Evolutionary conservation across 2,888 invertebrate species (phyloP), one percentile per base, ranked within the genome.

Genomic region (Tachystola acroxantha): DNA sequence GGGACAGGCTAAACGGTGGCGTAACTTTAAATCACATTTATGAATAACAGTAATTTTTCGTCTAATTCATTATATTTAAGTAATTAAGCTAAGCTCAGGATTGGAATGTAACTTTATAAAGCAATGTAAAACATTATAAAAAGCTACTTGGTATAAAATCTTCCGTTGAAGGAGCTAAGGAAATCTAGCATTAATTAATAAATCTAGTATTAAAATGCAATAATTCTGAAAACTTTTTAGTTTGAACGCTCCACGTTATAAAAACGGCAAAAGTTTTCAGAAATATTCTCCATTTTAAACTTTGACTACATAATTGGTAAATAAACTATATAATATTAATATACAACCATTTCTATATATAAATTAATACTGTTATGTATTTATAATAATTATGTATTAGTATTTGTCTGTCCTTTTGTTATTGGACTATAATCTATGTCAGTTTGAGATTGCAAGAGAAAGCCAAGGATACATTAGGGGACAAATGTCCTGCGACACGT

Each of bases 371-470:
- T 50, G 34, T 16, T 34, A 28, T n/a, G 45, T 24, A n/a, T 24
- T 3, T 7, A 46, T 50, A 57, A 57, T 33, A 46, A 39, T 56
- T 57, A 57, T 49, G 62, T 63, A 63, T 63, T 61, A 48, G 62
- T 63, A 63, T 63, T 61, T 63, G 63, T 62, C 62, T 41, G 52
- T 50, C 42, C 50, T 52, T 54, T 50, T 43, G 45, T 50, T 11
- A 6, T 29, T 30, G 10, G 7, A 10, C 30, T 30, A 22, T 10
- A 30, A 26, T 19, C 10, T 14, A 12, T 6, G 16, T 14, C n/a
- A 33, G 25, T 25, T 33, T 25, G 24, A 24, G 24, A 24, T 24
- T 24, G 9, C 24, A n/a, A 24, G 24, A 24, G 24, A n/a, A n/a
- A n/a, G n/a, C n/a, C n/a, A n/a, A n/a, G n/a, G n/a, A n/a, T n/a